Evolutionary conservation across 2,113 vertebrate species (phyloP), one percentile per base, ranked within the genome.

Genomic region (Sterna hirundo): DNA sequence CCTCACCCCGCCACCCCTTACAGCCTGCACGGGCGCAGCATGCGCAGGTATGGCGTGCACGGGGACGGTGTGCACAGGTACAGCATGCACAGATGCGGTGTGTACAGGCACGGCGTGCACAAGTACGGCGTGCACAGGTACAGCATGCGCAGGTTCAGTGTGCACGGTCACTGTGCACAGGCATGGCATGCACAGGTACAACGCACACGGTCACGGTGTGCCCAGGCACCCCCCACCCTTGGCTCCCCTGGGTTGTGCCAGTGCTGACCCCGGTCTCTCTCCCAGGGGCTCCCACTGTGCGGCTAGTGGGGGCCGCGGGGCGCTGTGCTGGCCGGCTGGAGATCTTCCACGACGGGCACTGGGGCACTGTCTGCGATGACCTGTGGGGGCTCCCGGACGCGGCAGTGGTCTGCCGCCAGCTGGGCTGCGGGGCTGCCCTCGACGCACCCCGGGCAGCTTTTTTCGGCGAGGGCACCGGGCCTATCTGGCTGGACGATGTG

Each of bases 401-500:
- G 0, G 22, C 77, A 0, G 97, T 98, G 62, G 97, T 96, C 66
- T 98, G 98, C 78, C 36, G 84, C 16, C 97, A 98, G 80, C 95
- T 98, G 92, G 95, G 97, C 81, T 98, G 97, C 0, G 98, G 97
- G 4, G 71, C 15, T 0, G 97, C 97, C 0, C 95, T 97, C n/a
- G 96, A 96, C 0, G 98, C 98, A 10, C 97, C 97, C 0, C 88
- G 91, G 14, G 97, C 91, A 0, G 97, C 98, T 9, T 97, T 95
- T 81, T 98, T 98, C 10, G 98, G 98, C 6, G 96, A 96, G 83
- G 98, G 98, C 12, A 25, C 60, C 0, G 98, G 98, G 4, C 97
- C 96, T 88, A 97, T 98, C 70, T 86, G 96, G 94, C 47, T 97
- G 83, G 94, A 97, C 9, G 90, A 95, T 3, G 86, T 97, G 47